Evolutionary conservation across 2,113 vertebrate genomes (phyloP), one percentile per base, ranked within the genome.

Genomic region (Phoxinus phoxinus): DNA sequence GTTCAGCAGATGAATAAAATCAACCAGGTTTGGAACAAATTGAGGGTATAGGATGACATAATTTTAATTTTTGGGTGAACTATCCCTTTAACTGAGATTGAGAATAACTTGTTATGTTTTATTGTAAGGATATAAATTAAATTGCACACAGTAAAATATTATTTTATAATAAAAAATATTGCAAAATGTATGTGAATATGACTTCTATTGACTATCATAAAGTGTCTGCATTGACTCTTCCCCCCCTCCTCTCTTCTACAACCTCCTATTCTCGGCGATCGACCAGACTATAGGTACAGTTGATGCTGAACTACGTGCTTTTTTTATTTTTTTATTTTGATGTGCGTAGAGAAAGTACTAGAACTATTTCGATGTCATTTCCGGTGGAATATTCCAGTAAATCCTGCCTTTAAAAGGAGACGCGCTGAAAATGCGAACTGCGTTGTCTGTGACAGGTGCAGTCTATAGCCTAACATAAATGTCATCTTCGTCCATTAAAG

Each of bases 361-460:
- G 89, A 89, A 87, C 32, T 1, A 3, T 0, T 6, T 0, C 0
- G 0, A 17, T 93, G 94, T 94, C 93, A 95, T 82, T 86, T 95
- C 94, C 94, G 93, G 89, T 93, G 91, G 95, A 95, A 95, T 91
- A 88, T 95, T 94, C 92, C 88, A 93, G 90, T 46, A 65, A 84
- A 85, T 51, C 84, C 82, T 58, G 27, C 61, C 89, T 92, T 94
- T 92, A 94, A 93, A 93, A 91, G 75, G 91, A 74, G 86, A 89
- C 84, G 89, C 87, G 77, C 86, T 67, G 87, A 74, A 86, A 53
- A 1, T 30, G 30, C 25, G 3, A n/a, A 32, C 13, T 15, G 32
- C 13, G 3, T 79, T 72, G 69, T 85, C 58, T 25, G 19, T 74
- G 46, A 87, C 90, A 78, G 87, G 69, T 17, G 73, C 2, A 30